These are phyloP conservation scores for Nasonia longicornis DNA, from an alignment of 1,140 invertebrate genomes.

Conservation along the genomic window DNA sequence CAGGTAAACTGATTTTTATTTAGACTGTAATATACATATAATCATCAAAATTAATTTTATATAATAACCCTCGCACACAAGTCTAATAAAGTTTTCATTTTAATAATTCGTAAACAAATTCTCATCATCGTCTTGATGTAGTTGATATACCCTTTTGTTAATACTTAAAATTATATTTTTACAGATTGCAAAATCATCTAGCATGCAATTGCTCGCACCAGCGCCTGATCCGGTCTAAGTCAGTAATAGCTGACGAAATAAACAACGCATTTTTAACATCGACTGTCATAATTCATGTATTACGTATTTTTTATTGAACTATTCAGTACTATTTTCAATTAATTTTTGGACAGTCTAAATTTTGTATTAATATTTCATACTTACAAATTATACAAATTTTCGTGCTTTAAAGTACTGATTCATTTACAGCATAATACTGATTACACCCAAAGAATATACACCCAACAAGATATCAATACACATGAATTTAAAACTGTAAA, in stretches of 20 bases:
- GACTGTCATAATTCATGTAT: constrained; percentile 10
- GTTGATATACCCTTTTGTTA: background rate
- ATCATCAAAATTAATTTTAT: background rate
- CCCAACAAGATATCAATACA: background rate
- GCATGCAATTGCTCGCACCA: constrained; percentile 69
- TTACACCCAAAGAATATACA: background rate
- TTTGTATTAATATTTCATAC: background rate
- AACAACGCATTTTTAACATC: constrained; percentile 51
- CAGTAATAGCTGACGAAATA: background rate
- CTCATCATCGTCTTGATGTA: too few relatives aligned
- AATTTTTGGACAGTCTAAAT: background rate
- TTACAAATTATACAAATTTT: background rate
- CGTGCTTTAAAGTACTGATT: background rate
- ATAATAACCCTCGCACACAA: too few relatives aligned
- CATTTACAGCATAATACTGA: background rate
- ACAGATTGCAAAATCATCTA: constrained; percentile 70
- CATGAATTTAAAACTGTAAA: background rate
- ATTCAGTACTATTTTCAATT: constrained; percentile 37
- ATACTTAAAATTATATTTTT: constrained; percentile 46
- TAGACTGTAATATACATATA: background rate
- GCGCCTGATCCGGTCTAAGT: constrained; percentile 68
- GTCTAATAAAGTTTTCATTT: background rate
- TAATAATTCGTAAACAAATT: background rate
- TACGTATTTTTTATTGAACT: constrained; percentile 23
- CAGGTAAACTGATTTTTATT: constrained; percentile 54